Conservation (phyloP, 2,888 invertebrate species). For the Patella depressa region DNA sequence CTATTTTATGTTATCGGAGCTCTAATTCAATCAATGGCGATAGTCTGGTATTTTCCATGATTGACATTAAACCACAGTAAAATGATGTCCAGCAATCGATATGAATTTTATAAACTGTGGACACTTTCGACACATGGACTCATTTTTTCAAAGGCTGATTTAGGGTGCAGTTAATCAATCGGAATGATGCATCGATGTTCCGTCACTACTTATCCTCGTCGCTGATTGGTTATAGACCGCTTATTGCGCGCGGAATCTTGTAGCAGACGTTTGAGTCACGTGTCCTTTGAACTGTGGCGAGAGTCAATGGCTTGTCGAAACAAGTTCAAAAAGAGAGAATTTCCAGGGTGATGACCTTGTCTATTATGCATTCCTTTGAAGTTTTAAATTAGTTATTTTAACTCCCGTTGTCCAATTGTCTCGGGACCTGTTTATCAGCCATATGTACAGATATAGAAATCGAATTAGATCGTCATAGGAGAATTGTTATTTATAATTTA, state of each 20-base stretch:
- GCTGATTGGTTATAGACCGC: neutral
- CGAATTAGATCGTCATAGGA: neutral
- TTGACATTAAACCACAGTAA: no score
- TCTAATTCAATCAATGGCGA: no score
- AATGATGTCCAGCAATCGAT: no score
- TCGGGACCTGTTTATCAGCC: neutral
- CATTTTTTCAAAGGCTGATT: neutral
- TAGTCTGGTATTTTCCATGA: no score
- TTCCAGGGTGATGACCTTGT: neutral
- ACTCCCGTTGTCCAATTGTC: neutral
- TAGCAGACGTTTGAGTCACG: neutral
- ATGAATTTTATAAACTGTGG: no score
- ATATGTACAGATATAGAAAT: neutral
- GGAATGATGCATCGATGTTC: neutral
- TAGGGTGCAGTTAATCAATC: neutral
- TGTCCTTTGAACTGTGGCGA: neutral
- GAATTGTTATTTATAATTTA: no score
- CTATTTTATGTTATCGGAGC: no score
- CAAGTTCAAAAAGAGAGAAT: neutral
- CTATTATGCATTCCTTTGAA: neutral
- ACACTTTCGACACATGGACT: neutral
- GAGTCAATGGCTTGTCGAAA: neutral
- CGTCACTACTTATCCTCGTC: neutral
- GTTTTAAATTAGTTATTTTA: slow-evolving; percentile 4
- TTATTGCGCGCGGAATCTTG: neutral